Evolutionary conservation across 1,140 invertebrate species (phyloP).

Genomic region (Himalopsyche phryganea): DNA sequence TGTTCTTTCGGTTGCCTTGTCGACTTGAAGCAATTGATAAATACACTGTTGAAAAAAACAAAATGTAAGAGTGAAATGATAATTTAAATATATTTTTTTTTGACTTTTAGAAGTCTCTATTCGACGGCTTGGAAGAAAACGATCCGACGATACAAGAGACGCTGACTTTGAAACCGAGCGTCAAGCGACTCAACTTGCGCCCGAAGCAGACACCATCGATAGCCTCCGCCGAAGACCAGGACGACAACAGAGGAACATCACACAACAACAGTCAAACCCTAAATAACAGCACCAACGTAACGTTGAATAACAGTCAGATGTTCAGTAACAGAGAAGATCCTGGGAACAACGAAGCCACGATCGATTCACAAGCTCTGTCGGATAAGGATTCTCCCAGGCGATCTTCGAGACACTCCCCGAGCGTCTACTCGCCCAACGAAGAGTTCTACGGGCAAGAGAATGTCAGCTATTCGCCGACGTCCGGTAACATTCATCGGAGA

Average conservation of each 20-base stretch:
- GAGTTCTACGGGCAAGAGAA: neutral
- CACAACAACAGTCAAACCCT: neutral
- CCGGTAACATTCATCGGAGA: conserved; percentile 21
- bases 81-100: too few species aligned
- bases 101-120: conserved; percentile 59
- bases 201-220: conserved; percentile 35
- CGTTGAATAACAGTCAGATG: neutral
- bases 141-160: conserved; percentile 61
- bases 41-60: too few species aligned
- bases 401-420: neutral
- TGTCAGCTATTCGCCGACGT: neutral
- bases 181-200: conserved; percentile 60
- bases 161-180: conserved; percentile 59
- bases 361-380: neutral
- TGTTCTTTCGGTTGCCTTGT: too few species aligned
- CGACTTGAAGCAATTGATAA: too few species aligned
- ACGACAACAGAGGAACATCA: neutral
- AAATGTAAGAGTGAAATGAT: too few species aligned
- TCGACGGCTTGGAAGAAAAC: conserved; percentile 67
- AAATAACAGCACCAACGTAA: neutral
- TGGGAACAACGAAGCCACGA: neutral
- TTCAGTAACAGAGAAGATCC: neutral
- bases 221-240: neutral
- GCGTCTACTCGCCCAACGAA: neutral
- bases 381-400: neutral